Conservation (phyloP, 2,113 vertebrate genomes). For the Thunnus maccoyii region DNA sequence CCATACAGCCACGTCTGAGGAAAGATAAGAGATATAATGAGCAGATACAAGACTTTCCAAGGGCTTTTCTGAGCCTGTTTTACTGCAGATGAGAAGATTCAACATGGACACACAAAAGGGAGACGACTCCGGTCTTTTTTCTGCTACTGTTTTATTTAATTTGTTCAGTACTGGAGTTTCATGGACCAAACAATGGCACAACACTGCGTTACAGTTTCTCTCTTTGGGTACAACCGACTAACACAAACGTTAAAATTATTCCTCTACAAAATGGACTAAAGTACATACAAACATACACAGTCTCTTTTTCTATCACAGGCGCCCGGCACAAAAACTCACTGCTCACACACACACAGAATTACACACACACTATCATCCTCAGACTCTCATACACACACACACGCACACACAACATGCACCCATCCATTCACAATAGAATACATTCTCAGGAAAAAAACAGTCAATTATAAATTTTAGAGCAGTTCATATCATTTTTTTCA, state of each 20-base stretch:
- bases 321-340: slow-evolving; percentile 15
- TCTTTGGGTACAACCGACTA: slow-evolving; percentile 80
- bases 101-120: slow-evolving; percentile 31
- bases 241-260: slow-evolving; percentile 74
- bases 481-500: slow-evolving; percentile 52
- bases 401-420: slow-evolving; percentile 15
- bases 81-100: neutral
- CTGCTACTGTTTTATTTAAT: slow-evolving; percentile 76
- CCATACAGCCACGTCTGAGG: slow-evolving; percentile 27
- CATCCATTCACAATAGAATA: slow-evolving; percentile 62
- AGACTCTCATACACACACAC: neutral
- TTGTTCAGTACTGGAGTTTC: slow-evolving; percentile 75
- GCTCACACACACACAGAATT: neutral
- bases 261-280: slow-evolving; percentile 72
- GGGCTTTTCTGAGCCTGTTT: neutral
- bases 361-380: slow-evolving; percentile 9
- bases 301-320: slow-evolving; percentile 47
- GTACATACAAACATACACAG: slow-evolving; percentile 54
- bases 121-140: slow-evolving; percentile 35
- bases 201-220: slow-evolving; percentile 74
- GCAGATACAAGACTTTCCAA: slow-evolving; percentile 6
- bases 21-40: slow-evolving; percentile 46
- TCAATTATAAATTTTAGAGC: slow-evolving; percentile 61
- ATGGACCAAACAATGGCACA: slow-evolving; percentile 77
- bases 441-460: slow-evolving; percentile 72